Evolutionary conservation across 2,888 invertebrate species (phyloP), one percentile per base, ranked within the genome.

Genomic region (Amiota communis): DNA sequence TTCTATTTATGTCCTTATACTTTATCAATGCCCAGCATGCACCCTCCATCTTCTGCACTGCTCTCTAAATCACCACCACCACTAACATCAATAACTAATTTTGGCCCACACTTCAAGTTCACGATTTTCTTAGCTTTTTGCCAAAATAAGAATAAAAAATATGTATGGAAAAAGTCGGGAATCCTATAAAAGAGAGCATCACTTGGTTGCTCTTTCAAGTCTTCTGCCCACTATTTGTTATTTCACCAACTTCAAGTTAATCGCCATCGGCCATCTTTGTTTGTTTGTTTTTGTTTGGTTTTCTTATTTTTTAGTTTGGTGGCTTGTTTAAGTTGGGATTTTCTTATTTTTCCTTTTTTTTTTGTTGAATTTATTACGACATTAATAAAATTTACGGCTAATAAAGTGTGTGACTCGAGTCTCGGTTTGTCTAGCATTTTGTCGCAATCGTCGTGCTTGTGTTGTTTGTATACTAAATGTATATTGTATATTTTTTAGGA

Each of bases 301-400:
- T 53, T 17, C 23, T 23, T 53, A 12, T 56, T 53, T 53, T 48
- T 47, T 67, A n/a, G 68, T 36, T 46, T 65, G 56, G 48, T 67
- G 20, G 20, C 36, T 56, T 70, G 51, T 17, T 65, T 63, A 46
- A 49, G 70, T 65, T 36, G 36, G 36, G 73, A 53, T 71, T 73
- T 68, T 46, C 13, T 71, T 77, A 77, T 78, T 76, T 76, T 76
- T 82, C 78, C 82, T 83, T 78, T 79, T 80, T 80, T 77, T 77
- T 79, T 68, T 46, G 51, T 8, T 81, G 76, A 81, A 85, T 85
- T 86, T 85, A 84, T 85, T 76, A 80, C 77, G 81, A 81, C 83
- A 86, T 85, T 85, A 85, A 79, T 81, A 78, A 84, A 84, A 82
- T 86, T 84, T 87, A 87, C 86, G 85, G 80, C 86, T 84, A 84